Evolutionary conservation across 2,113 vertebrate genomes (phyloP).

Genomic region (Dromaius novaehollandiae): DNA sequence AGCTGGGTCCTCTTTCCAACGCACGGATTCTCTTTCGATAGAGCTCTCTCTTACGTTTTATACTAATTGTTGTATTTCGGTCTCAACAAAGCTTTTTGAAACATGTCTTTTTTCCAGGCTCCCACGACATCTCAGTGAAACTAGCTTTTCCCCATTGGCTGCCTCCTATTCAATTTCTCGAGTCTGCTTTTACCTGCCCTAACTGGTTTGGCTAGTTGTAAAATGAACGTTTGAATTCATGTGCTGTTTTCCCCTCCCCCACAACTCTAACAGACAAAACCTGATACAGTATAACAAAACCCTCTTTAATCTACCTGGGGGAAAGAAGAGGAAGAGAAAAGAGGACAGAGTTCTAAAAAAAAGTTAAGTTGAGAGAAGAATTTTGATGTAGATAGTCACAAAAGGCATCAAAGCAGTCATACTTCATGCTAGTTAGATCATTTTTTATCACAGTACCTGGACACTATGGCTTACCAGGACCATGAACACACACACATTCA

Average conservation of each 20-base stretch:
- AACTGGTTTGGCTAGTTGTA: constrained; percentile 95
- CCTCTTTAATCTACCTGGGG: constrained; percentile 32
- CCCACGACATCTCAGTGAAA: neutral
- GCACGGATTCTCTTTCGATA: neutral
- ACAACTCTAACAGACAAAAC: constrained; percentile 80
- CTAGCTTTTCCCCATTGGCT: neutral
- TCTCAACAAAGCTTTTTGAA: neutral
- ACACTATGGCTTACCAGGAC: constrained; percentile 17
- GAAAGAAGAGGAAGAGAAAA: constrained; percentile 20
- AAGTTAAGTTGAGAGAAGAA: neutral
- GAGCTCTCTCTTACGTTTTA: neutral
- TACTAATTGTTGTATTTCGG: neutral
- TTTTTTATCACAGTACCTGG: neutral
- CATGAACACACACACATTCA: constrained; percentile 3
- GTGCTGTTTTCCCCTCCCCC: constrained; percentile 75
- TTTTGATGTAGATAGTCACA: neutral
- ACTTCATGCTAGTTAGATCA: neutral
- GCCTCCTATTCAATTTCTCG: constrained; percentile 19
- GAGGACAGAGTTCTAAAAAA: neutral
- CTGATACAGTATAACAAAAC: constrained; percentile 78
- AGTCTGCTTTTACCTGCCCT: constrained; percentile 87
- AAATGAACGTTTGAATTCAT: constrained; percentile 88
- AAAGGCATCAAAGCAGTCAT: neutral
- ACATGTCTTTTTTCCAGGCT: neutral
- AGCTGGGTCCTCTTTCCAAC: neutral